These are phyloP conservation scores for Oopsacas minuta DNA, from an alignment of 37 sponge, comb jelly and placozoan genomes.

Conservation along the genomic window DNA sequence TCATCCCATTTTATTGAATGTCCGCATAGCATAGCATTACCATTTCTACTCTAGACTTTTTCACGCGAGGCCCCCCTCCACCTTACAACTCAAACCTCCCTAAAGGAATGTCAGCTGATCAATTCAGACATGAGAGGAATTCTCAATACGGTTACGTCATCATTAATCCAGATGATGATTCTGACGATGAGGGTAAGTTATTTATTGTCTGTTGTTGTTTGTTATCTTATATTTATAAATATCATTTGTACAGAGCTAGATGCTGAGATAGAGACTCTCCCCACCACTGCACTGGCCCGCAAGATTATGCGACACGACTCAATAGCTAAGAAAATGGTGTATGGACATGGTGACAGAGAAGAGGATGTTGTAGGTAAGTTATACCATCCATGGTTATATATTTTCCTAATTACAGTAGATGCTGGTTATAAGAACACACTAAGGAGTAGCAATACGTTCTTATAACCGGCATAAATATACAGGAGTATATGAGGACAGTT, in stretches of 20 bases:
- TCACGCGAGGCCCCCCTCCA: neutral
- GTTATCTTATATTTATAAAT: no score
- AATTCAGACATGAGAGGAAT: slow-evolving; percentile 2
- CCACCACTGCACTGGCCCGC: neutral
- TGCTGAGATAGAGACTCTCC: neutral
- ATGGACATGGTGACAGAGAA: slow-evolving; percentile 2
- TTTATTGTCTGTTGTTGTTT: no score
- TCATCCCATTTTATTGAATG: no score
- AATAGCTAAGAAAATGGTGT: neutral
- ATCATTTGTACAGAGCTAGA: neutral
- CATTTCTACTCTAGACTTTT: neutral
- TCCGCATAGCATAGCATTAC: no score
- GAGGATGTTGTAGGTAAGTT: neutral
- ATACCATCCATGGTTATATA: neutral
- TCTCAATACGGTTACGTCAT: slow-evolving; percentile 3
- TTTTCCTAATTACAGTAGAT: neutral
- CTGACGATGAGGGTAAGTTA: neutral
- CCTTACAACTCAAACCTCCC: neutral
- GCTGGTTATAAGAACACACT: neutral
- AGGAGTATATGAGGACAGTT: neutral
- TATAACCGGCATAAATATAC: neutral
- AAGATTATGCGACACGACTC: slow-evolving; percentile 5
- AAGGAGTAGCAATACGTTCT: neutral
- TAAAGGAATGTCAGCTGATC: slow-evolving; percentile 5
- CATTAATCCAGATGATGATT: slow-evolving; percentile 12